A percentile compares a stretch with the other conserved stretches of the same genome.
phyloP scores from a whole-genome alignment of 2,888 invertebrate species.

The Dicyrtomina minuta region DNA sequence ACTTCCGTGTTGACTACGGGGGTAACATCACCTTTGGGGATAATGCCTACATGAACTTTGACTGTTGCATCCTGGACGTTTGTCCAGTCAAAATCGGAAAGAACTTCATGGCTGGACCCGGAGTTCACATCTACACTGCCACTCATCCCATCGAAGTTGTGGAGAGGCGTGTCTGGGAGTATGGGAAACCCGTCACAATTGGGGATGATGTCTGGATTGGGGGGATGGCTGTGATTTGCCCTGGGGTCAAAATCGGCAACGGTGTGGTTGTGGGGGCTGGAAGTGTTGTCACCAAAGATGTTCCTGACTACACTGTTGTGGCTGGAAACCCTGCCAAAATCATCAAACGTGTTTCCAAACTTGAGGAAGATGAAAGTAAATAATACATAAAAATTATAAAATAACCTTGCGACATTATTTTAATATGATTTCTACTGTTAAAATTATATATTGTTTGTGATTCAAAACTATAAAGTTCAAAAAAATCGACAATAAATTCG shows the following conservation, averaged over 20 bases:
- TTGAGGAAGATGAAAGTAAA: neutral
- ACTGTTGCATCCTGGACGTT: slow-evolving; percentile 37
- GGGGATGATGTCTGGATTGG: slow-evolving; percentile 33
- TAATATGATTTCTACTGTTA: no score
- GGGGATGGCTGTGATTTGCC: slow-evolving; percentile 23
- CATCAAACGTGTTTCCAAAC: slow-evolving; percentile 23
- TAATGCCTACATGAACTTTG: slow-evolving; percentile 45
- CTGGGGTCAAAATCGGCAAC: slow-evolving; percentile 30
- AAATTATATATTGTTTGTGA: no score
- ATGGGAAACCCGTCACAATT: slow-evolving; percentile 26
- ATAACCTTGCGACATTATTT: no score
- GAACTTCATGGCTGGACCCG: slow-evolving; percentile 27
- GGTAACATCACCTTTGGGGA: slow-evolving; percentile 45
- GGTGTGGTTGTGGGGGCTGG: slow-evolving; percentile 22
- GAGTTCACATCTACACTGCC: slow-evolving; percentile 30
- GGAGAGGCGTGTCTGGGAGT: neutral
- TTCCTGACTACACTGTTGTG: slow-evolving; percentile 41
- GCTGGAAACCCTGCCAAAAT: slow-evolving; percentile 51
- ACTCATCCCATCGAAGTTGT: slow-evolving; percentile 18
- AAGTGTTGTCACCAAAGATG: slow-evolving; percentile 27
- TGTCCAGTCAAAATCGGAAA: slow-evolving; percentile 30
- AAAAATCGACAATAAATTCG: no score
- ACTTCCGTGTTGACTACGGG: slow-evolving; percentile 44
- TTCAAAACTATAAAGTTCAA: no score
- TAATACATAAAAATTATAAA: no score